These are phyloP conservation scores for Lacerta agilis DNA, from an alignment of 2,797 vertebrate species.

Conservation along the genomic window DNA sequence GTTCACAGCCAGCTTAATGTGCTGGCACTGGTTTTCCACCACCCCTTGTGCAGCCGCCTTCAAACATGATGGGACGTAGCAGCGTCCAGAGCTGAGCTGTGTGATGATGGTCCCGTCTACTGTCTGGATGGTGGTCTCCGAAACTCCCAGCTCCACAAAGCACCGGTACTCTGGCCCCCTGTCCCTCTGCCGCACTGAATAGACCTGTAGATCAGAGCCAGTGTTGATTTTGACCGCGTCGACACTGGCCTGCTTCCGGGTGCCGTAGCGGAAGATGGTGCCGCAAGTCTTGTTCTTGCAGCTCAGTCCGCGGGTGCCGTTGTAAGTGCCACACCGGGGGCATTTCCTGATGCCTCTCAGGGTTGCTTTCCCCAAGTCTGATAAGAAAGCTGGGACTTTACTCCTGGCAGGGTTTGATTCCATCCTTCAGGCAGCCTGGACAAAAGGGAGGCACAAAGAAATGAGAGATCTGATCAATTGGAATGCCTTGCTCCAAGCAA, in stretches of 20 bases:
- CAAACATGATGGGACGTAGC: slow-evolving; percentile 84
- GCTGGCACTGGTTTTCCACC: slow-evolving; percentile 86
- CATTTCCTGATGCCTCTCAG: slow-evolving; percentile 90
- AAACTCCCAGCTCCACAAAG: slow-evolving; percentile 89
- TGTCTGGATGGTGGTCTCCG: slow-evolving; percentile 86
- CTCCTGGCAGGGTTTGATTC: slow-evolving; percentile 71
- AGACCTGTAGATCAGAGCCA: slow-evolving; percentile 81
- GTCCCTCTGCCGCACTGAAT: slow-evolving; percentile 87
- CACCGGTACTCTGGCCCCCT: slow-evolving; percentile 82
- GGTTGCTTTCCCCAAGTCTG: slow-evolving; percentile 91
- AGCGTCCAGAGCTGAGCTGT: slow-evolving; percentile 88
- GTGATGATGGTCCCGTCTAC: slow-evolving; percentile 86
- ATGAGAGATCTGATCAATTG: too few species aligned
- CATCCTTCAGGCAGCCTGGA: slow-evolving; percentile 70
- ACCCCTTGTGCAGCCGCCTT: slow-evolving; percentile 77
- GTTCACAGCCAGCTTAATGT: slow-evolving; percentile 88
- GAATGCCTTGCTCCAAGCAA: not conserved
- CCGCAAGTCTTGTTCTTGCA: slow-evolving; percentile 96
- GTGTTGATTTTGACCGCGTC: slow-evolving; percentile 88
- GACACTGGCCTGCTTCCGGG: slow-evolving; percentile 71
- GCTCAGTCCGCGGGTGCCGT: slow-evolving; percentile 92
- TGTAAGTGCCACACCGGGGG: slow-evolving; percentile 91
- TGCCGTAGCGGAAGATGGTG: slow-evolving; percentile 83
- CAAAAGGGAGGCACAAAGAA: not conserved
- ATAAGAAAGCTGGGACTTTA: slow-evolving; percentile 89